Percentiles rank a stretch among this genome's conserved stretches.
These are phyloP conservation scores for Paguma larvata DNA, from an alignment of 2,797 vertebrate species.

Conservation along the genomic window DNA sequence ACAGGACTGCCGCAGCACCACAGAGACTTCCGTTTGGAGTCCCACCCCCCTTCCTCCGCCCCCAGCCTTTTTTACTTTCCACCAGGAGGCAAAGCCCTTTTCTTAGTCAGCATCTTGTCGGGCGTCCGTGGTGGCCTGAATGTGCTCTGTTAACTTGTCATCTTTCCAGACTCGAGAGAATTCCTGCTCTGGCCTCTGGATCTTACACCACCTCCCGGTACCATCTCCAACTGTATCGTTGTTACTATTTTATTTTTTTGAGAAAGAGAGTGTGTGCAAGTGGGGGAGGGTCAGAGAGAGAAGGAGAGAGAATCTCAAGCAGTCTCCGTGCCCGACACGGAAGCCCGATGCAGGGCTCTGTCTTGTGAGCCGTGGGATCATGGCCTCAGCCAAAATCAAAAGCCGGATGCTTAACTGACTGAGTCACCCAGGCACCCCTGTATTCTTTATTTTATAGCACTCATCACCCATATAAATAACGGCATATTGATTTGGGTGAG, in stretches of 20 bases:
- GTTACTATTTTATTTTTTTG: too few species aligned
- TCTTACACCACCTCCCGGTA: not conserved
- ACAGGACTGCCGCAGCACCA: not conserved
- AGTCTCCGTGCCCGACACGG: too few species aligned
- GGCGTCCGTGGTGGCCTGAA: not conserved
- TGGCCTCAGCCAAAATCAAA: too few species aligned
- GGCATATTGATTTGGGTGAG: not conserved
- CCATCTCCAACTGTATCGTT: not conserved
- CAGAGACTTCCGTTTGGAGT: not conserved
- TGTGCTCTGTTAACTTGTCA: not conserved
- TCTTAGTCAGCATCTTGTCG: too few species aligned
- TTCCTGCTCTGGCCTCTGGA: not conserved
- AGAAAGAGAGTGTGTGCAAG: too few species aligned
- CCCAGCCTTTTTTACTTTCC: not conserved
- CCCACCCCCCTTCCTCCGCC: rapidly evolving
- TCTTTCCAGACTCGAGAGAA: not conserved
- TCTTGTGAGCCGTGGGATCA: too few species aligned
- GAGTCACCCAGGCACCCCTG: too few species aligned
- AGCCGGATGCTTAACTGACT: too few species aligned
- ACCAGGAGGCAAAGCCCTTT: not conserved
- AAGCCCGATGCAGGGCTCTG: too few species aligned
- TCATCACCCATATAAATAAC: not conserved
- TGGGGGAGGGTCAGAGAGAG: too few species aligned
- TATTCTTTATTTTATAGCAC: not conserved
- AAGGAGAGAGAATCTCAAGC: too few species aligned